Evolutionary conservation across 2,113 vertebrate species (phyloP), one percentile per base, ranked within the genome.

Genomic region (Scatophagus argus): DNA sequence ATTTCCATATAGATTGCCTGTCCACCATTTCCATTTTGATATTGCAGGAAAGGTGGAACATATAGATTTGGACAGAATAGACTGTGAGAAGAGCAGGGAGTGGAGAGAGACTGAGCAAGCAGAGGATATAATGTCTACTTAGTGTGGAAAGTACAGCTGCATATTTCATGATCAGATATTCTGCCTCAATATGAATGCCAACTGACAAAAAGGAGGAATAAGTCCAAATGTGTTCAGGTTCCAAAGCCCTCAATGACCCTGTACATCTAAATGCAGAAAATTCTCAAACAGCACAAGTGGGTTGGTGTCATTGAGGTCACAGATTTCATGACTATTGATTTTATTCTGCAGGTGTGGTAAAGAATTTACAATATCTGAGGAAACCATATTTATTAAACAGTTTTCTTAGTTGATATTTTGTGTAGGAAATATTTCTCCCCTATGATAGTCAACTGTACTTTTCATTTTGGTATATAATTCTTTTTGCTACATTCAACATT

Each of bases 1-100:
- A 94, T 95, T 94, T 93, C 88, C 93, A 94, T 95, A 94, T 93
- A 95, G 92, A 94, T 94, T 90, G 91, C 82, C 72, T 91, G 87
- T 91, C 89, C 87, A 83, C 92, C 91, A 92, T 94, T 94, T 95
- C 88, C 86, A 92, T 92, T 93, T 86, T 90, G 91, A 93, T 92
- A 78, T 79, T 84, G 62, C 63, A 47, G 79, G 74, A 81, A 73
- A 69, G 74, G 76, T 23, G 17, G 79, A 79, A 79, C 71, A n/a
- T n/a, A n/a, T n/a, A n/a, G n/a, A n/a, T n/a, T n/a, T n/a, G 77
- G 78, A 91, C 80, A 55, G 85, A 77, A 77, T 64, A 72, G 71
- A 82, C 61, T 66, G 71, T 31, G 51, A 63, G 68, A 60, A 51
- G 69, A 81, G 49, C 41, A 43, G 59, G 25, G 19, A 60, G 55